phyloP scores from a whole-genome alignment of 2,113 vertebrate genomes.

The Xiphias gladius region DNA sequence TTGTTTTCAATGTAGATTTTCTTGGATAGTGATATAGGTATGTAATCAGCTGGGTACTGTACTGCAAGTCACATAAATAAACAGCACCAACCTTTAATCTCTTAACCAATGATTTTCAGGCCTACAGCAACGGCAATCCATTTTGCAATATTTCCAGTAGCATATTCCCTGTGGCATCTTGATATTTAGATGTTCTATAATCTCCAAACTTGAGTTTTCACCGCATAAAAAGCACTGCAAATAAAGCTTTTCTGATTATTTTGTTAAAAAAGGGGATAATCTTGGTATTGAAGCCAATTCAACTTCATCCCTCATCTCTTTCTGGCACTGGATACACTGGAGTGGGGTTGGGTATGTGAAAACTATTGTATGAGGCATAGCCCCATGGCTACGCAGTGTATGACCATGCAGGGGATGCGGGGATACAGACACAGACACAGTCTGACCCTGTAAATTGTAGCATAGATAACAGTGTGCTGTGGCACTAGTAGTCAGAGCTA shows the following conservation, averaged over 20 bases:
- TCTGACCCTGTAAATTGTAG: no score
- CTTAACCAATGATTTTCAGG: neutral
- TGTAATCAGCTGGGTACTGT: neutral
- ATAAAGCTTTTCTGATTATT: neutral
- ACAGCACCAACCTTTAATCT: neutral
- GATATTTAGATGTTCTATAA: neutral
- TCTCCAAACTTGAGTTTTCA: neutral
- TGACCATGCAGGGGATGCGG: neutral
- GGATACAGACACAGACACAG: no score
- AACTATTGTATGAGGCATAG: neutral
- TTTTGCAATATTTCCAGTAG: neutral
- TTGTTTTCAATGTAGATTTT: neutral
- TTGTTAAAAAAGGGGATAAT: no score
- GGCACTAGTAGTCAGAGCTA: neutral
- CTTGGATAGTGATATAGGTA: neutral
- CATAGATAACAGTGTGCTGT: no score
- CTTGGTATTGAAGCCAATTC: no score
- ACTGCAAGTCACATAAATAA: conserved; percentile 2
- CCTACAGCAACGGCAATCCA: neutral
- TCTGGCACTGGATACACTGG: no score
- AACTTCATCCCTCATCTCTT: neutral
- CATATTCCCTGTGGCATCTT: conserved; percentile 1
- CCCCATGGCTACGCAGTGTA: neutral
- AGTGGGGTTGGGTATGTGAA: neutral
- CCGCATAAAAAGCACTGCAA: neutral